phyloP scores from a whole-genome alignment of 2,797 vertebrate genomes.

The Xenops minutus region DNA sequence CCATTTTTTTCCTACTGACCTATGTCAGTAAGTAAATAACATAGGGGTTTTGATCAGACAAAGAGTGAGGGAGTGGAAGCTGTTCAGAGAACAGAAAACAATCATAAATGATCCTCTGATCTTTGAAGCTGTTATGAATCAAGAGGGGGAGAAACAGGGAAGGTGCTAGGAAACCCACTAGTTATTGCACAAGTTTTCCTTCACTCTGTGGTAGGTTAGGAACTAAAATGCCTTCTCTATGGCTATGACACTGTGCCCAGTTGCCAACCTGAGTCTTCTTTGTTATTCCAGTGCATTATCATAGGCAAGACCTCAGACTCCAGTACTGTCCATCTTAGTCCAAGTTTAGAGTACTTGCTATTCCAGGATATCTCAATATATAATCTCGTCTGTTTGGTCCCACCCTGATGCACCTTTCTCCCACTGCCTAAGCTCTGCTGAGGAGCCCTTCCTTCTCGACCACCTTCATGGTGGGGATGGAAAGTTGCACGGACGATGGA shows the following conservation, averaged over 20 bases:
- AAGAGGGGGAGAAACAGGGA: background rate
- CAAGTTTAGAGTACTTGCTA: background rate
- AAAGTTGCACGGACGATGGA: background rate
- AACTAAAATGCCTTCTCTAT: background rate
- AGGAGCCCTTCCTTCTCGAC: background rate
- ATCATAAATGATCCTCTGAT: constrained; percentile 27
- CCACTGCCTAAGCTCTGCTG: background rate
- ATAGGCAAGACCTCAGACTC: background rate
- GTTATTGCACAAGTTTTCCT: constrained; percentile 1
- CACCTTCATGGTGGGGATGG: background rate
- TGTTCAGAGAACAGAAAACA: constrained; percentile 42
- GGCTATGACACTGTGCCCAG: background rate
- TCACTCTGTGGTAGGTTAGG: background rate
- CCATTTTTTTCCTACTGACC: constrained; percentile 35
- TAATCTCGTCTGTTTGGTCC: background rate
- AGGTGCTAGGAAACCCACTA: background rate
- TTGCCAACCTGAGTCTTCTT: background rate
- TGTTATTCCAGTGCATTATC: background rate
- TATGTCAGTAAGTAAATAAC: constrained; percentile 45
- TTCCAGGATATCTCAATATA: background rate
- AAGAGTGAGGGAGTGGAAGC: constrained; percentile 10
- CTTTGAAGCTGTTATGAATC: background rate
- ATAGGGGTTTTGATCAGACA: constrained; percentile 22
- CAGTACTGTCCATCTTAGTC: background rate
- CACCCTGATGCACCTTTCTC: background rate